Evolutionary conservation across 2,797 vertebrate genomes (phyloP).

Genomic region (Aplochiton taeniatus): DNA sequence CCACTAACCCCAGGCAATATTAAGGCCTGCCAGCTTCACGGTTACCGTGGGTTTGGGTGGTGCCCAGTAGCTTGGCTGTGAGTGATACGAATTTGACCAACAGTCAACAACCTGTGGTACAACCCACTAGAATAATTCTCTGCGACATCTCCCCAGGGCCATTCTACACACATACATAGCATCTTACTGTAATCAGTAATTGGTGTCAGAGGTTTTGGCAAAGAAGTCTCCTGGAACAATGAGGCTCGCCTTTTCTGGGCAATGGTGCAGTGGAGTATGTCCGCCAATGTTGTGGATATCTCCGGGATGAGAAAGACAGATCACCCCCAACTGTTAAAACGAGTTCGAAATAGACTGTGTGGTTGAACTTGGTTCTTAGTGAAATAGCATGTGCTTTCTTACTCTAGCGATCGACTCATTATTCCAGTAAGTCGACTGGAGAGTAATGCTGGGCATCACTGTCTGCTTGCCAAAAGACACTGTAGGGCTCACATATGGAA

Average conservation of each 20-base stretch:
- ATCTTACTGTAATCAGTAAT: constrained; percentile 36
- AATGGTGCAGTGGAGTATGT: constrained; percentile 3
- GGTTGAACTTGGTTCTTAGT: constrained; percentile 26
- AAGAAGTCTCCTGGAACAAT: constrained; percentile 11
- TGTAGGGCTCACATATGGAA: constrained; percentile 36
- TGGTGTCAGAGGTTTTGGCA: constrained; percentile 60
- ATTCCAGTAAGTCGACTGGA: constrained; percentile 53
- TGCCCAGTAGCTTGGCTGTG: constrained; percentile 28
- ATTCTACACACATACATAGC: constrained; percentile 44
- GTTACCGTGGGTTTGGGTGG: constrained; percentile 40
- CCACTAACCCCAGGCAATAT: constrained; percentile 43
- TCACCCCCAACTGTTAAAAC: constrained; percentile 19
- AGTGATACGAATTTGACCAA: constrained; percentile 52
- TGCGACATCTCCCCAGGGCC: constrained; percentile 39
- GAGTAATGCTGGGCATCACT: constrained; percentile 27
- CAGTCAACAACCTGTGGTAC: constrained; percentile 43
- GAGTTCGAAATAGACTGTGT: constrained; percentile 20
- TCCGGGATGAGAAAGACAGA: constrained; percentile 20
- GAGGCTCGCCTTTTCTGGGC: constrained; percentile 35
- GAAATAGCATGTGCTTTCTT: constrained; percentile 36
- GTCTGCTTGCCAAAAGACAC: constrained; percentile 33
- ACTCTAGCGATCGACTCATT: constrained; percentile 55
- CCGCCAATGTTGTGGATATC: constrained; percentile 40
- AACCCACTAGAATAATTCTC: constrained; percentile 45
- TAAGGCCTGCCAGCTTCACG: constrained; percentile 25